Evolutionary conservation across 2,797 vertebrate species (phyloP).

Genomic region (Pelodytes ibericus): DNA sequence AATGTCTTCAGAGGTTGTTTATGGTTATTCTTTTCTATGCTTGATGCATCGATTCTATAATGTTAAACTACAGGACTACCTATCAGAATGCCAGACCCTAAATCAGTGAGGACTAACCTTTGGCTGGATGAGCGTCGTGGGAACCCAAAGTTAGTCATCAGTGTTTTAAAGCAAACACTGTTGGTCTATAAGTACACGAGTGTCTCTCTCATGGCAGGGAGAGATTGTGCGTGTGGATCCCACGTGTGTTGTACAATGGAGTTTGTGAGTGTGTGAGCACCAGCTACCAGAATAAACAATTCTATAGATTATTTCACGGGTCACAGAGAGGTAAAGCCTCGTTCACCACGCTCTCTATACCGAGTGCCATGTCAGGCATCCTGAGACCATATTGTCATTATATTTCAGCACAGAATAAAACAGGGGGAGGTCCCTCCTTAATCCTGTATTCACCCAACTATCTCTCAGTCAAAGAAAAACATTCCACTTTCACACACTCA

Average conservation of each 20-base stretch:
- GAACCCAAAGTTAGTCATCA: too few relatives aligned
- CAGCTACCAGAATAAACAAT: slow-evolving; percentile 62
- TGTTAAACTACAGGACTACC: too few relatives aligned
- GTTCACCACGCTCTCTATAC: slow-evolving; percentile 52
- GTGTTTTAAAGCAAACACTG: too few relatives aligned
- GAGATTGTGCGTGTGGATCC: slow-evolving; percentile 56
- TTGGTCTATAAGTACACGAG: too few relatives aligned
- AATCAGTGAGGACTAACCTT: too few relatives aligned
- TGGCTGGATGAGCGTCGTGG: too few relatives aligned
- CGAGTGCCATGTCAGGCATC: slow-evolving; percentile 53
- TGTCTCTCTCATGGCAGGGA: too few relatives aligned
- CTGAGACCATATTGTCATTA: slow-evolving; percentile 54
- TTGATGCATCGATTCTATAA: too few relatives aligned
- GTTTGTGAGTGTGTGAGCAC: slow-evolving; percentile 60
- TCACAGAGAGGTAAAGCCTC: slow-evolving; percentile 63
- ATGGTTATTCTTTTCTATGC: too few relatives aligned
- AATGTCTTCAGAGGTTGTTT: too few relatives aligned
- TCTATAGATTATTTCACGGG: slow-evolving; percentile 68
- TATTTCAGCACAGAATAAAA: slow-evolving; percentile 34
- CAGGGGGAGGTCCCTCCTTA: slow-evolving; percentile 30
- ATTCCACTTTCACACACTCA: not conserved
- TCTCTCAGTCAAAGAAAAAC: too few relatives aligned
- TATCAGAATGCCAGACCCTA: too few relatives aligned
- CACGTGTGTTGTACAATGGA: slow-evolving; percentile 61
- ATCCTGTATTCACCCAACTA: slow-evolving; percentile 35